Percentiles rank a stretch among this genome's conserved stretches.
phyloP scores from a whole-genome alignment of 2,797 vertebrate genomes.

The Pangasius larnaudii region DNA sequence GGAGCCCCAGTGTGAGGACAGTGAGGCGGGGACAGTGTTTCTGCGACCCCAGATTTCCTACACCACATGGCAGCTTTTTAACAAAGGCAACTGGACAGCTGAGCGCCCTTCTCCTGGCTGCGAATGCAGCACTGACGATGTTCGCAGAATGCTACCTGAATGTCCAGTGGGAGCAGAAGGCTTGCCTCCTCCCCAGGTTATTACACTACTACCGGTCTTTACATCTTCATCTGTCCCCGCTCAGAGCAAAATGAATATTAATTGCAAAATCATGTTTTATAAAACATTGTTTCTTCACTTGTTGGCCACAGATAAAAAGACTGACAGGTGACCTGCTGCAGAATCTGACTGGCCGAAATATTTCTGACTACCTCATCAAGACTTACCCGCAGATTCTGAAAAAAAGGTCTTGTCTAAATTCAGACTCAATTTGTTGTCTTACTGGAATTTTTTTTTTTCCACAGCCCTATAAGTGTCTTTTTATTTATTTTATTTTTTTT shows the following conservation, averaged over 20 bases:
- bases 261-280: background rate
- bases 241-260: background rate
- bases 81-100: slow-evolving; percentile 77
- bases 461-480: background rate
- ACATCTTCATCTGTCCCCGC: background rate
- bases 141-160: slow-evolving; percentile 83
- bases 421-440: background rate
- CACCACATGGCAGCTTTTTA: slow-evolving; percentile 71
- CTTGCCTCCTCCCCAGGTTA: slow-evolving; percentile 83
- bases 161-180: slow-evolving; percentile 85
- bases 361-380: slow-evolving; percentile 91
- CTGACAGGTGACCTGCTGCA: slow-evolving; percentile 82
- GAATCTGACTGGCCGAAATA: slow-evolving; percentile 85
- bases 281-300: background rate
- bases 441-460: slow-evolving; percentile 6
- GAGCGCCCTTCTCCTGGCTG: slow-evolving; percentile 77
- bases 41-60: slow-evolving; percentile 64
- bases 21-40: slow-evolving; percentile 54
- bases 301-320: slow-evolving; percentile 73
- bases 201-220: background rate
- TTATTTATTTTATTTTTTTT: background rate
- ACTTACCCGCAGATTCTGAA: slow-evolving; percentile 87
- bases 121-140: slow-evolving; percentile 78
- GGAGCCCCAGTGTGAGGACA: slow-evolving; percentile 58
- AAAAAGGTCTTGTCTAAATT: slow-evolving; percentile 74